phyloP scores from a whole-genome alignment of 2,113 vertebrate genomes.

The Turdus rufiventris region DNA sequence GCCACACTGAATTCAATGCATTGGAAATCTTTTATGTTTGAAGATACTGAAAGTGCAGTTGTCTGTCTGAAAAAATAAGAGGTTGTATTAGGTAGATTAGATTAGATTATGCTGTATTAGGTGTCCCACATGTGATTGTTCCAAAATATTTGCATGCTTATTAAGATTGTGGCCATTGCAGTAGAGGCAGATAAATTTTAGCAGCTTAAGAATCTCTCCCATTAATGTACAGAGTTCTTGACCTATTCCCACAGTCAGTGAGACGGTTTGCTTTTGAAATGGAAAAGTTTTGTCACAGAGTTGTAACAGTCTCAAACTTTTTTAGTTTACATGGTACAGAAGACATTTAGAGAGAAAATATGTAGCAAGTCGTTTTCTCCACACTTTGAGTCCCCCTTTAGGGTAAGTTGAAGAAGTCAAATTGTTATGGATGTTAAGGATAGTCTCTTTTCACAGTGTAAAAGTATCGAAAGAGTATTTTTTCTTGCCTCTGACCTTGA shows the following conservation, averaged over 20 bases:
- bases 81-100: too few relatives aligned
- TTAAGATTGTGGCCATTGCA: not conserved
- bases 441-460: not conserved
- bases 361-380: accelerated
- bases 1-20: not conserved
- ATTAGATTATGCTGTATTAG: not conserved
- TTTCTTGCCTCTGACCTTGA: not conserved
- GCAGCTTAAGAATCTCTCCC: not conserved
- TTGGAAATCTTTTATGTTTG: not conserved
- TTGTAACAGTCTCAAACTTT: not conserved
- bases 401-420: not conserved
- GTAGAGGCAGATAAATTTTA: not conserved
- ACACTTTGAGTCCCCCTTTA: not conserved
- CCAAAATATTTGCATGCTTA: not conserved
- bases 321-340: not conserved
- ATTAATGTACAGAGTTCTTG: not conserved
- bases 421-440: not conserved
- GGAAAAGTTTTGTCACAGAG: not conserved
- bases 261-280: not conserved
- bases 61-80: not conserved
- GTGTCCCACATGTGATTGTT: not conserved
- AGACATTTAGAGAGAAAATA: not conserved
- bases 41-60: not conserved
- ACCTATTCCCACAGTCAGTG: not conserved
- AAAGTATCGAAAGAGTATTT: not conserved